Evolutionary conservation across 1,140 invertebrate species (phyloP), one percentile per base, ranked within the genome.

Genomic region (Thaumetopoea pityocampa): DNA sequence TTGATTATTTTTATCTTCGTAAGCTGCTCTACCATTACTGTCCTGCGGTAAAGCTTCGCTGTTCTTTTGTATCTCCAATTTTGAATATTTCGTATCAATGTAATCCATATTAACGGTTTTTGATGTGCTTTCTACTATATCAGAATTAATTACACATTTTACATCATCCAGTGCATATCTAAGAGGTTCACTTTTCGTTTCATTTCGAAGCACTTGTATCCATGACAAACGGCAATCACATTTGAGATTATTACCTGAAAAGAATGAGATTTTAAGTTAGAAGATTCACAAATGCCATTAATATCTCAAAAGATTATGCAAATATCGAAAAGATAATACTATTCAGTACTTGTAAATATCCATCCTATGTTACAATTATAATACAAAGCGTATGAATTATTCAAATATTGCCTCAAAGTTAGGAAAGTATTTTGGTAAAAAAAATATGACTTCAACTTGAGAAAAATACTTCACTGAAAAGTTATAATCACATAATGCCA

Each of bases 141-240:
- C 54, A 3, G 35, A 23, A 20, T 57, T 50, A 15, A 49, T 45
- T 8, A 65, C 16, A 38, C 79, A 83, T 8, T 73, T 83, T 3
- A 83, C 66, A 20, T 72, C 68, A 9, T 77, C 72, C 2, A 83
- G 50, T 3, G 79, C 79, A 28, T 57, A 47, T 47, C 48, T 66
- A 0, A 87, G 67, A 85, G 87, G 52, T 73, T 82, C 76, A 65
- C 91, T 92, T 65, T 88, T 89, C 23, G 92, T 93, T 63, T 92
- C 90, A 68, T 92, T 92, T 49, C 88, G 88, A 37, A 94, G 70
- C 18, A 86, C 85, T 78, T 91, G 90, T 61, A 93, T 89, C 93
- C 93, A 94, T 7, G 89, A 85, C 23, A 94, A 79, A 23, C 91
- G 91, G 64, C 92, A 93, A 81, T 94, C 91, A 71, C 93, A 94